Evolutionary conservation across 2,113 vertebrate genomes (phyloP).

Genomic region (Psophia crepitans): DNA sequence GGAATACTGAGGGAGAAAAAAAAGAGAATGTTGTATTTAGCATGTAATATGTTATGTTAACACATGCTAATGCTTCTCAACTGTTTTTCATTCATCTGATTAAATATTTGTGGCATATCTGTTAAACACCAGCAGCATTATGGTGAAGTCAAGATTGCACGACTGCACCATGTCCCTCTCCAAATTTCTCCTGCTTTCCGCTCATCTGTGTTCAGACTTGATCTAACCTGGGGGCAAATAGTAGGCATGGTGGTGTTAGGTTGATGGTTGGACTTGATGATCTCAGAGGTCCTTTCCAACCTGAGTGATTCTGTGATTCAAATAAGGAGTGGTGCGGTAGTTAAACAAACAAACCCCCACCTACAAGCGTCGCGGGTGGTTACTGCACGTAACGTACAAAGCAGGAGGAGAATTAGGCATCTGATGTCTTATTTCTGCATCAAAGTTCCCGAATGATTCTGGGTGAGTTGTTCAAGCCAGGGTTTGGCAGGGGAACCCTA

Average conservation of each 20-base stretch:
- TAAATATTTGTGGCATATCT: neutral
- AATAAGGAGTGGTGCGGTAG: neutral
- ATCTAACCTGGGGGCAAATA: neutral
- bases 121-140: neutral
- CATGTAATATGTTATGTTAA: neutral
- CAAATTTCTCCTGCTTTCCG: neutral
- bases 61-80: neutral
- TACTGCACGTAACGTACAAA: neutral
- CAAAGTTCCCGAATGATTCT: fast-evolving
- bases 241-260: no score
- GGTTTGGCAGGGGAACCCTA: neutral
- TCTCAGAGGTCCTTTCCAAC: no score
- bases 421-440: neutral
- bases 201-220: neutral
- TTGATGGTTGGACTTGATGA: no score
- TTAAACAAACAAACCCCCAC: neutral
- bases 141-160: neutral
- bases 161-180: neutral
- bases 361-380: no score
- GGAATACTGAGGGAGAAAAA: neutral
- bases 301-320: no score
- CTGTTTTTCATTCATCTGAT: neutral
- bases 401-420: neutral
- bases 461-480: neutral
- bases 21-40: neutral